Evolutionary conservation across 2,797 vertebrate genomes (phyloP).

Genomic region (Salmo trutta): DNA sequence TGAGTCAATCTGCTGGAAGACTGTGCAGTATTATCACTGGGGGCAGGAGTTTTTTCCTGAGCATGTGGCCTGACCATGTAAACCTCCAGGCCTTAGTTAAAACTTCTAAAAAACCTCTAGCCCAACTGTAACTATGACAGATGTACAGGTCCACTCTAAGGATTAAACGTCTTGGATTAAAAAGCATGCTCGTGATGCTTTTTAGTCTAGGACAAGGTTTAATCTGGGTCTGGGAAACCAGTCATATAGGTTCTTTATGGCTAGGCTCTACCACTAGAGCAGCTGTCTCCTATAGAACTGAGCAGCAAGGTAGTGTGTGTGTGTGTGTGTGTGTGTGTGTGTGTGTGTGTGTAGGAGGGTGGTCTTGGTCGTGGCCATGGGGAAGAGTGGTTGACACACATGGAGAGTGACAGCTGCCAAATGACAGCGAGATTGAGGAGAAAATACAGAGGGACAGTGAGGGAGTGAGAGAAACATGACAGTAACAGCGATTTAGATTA

Average conservation of each 20-base stretch:
- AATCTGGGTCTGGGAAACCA: neutral
- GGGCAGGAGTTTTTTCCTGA: too few species aligned
- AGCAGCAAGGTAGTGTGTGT: neutral
- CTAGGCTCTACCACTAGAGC: neutral
- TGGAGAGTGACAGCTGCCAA: constrained; percentile 83
- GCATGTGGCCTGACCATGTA: too few species aligned
- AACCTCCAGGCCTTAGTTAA: too few species aligned
- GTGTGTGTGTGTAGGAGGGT: neutral
- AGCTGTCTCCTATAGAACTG: neutral
- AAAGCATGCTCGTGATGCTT: too few species aligned
- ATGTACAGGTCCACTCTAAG: neutral
- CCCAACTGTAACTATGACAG: neutral
- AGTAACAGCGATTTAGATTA: constrained; percentile 89
- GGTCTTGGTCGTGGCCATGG: neutral
- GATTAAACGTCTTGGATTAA: neutral
- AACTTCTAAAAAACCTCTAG: constrained; percentile 5
- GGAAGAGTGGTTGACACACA: constrained; percentile 77
- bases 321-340: neutral
- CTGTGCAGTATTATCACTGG: too few species aligned
- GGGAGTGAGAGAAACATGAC: constrained; percentile 86
- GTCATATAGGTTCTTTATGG: neutral
- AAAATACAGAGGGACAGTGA: constrained; percentile 79
- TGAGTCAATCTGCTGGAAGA: too few species aligned
- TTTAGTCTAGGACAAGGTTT: neutral
- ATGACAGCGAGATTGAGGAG: constrained; percentile 82